These are phyloP conservation scores for Andrena chrysosceles DNA, from an alignment of 2,888 invertebrate species.

Conservation along the genomic window DNA sequence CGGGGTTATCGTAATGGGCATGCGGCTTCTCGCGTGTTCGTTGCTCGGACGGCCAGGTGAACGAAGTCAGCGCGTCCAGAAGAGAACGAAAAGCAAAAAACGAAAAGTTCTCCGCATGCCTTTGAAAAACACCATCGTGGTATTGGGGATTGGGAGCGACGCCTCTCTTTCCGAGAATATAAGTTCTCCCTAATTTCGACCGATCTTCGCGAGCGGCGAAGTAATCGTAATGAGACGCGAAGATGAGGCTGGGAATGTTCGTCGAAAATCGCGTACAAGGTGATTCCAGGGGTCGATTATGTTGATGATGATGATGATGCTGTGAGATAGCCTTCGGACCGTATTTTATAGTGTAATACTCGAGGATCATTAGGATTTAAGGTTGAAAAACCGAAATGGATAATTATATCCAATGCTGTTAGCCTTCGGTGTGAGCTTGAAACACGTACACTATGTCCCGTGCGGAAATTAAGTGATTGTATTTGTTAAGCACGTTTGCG, in stretches of 20 bases:
- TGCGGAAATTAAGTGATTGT: too few species aligned
- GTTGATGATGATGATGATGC: slow-evolving; percentile 19
- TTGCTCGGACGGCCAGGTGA: slow-evolving; percentile 22
- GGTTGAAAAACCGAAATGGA: too few species aligned
- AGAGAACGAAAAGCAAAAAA: slow-evolving; percentile 17
- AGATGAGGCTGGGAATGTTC: background rate
- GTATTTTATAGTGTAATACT: too few species aligned
- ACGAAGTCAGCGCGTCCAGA: slow-evolving; percentile 17
- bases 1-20: slow-evolving; percentile 75
- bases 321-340: background rate
- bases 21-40: slow-evolving; percentile 68
- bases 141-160: slow-evolving; percentile 4
- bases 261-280: background rate
- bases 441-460: too few species aligned
- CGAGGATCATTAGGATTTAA: too few species aligned
- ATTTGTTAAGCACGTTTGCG: too few species aligned
- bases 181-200: slow-evolving; percentile 50
- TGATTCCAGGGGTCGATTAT: slow-evolving; percentile 5
- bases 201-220: slow-evolving; percentile 17
- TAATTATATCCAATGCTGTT: too few species aligned
- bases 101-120: slow-evolving; percentile 1
- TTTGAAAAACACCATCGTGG: slow-evolving; percentile 40
- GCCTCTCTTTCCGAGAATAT: slow-evolving; percentile 45
- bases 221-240: slow-evolving; percentile 49
- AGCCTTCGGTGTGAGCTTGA: too few species aligned